phyloP scores from a whole-genome alignment of 2,797 vertebrate genomes.

The Micropoecilia bifurca region DNA sequence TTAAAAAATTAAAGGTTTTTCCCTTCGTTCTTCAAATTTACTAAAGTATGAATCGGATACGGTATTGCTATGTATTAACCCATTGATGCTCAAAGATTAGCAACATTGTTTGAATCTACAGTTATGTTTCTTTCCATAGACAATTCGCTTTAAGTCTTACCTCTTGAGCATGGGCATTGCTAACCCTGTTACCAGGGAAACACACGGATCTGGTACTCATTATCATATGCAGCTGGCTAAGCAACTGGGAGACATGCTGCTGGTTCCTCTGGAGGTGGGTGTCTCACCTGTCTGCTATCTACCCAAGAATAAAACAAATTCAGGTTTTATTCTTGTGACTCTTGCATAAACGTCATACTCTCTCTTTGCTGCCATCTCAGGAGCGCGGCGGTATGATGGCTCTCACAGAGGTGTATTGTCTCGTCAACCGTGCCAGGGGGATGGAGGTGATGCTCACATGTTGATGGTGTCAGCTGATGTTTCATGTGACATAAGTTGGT shows the following conservation, averaged over 20 bases:
- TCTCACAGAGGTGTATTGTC: slow-evolving; percentile 96
- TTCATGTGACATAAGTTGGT: neutral
- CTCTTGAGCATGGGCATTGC: slow-evolving; percentile 98
- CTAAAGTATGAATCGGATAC: neutral
- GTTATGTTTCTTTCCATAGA: slow-evolving; percentile 73
- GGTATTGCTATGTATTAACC: neutral
- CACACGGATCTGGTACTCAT: slow-evolving; percentile 93
- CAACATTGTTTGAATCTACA: slow-evolving; percentile 11
- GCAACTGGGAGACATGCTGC: slow-evolving; percentile 93
- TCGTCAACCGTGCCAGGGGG: slow-evolving; percentile 95
- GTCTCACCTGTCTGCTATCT: neutral
- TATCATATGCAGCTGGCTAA: slow-evolving; percentile 97
- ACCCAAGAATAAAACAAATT: neutral
- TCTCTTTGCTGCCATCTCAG: slow-evolving; percentile 65
- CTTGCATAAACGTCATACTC: neutral
- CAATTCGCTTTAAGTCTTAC: slow-evolving; percentile 97
- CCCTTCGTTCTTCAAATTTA: neutral
- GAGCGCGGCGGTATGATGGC: slow-evolving; percentile 98
- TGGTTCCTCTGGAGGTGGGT: slow-evolving; percentile 90
- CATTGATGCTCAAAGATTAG: neutral
- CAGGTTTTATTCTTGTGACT: neutral
- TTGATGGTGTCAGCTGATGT: neutral
- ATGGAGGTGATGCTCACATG: slow-evolving; percentile 87
- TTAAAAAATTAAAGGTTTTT: neutral
- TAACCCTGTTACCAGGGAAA: slow-evolving; percentile 96